Conservation (phyloP, 2,888 invertebrate genomes). For the Parnassius apollo region DNA sequence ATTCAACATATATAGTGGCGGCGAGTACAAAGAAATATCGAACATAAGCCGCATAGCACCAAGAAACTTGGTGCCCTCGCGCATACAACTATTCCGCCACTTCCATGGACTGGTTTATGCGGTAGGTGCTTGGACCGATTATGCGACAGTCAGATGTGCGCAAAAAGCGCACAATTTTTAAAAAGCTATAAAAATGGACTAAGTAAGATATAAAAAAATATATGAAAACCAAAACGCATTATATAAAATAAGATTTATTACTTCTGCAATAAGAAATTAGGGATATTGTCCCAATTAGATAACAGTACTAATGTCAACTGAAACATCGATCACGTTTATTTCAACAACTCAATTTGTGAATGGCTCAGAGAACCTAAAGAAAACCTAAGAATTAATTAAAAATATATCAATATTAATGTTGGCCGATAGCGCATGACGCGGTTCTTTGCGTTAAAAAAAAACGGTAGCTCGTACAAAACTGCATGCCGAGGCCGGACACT, state of each 20-base stretch:
- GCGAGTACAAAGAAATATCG: constrained; percentile 68
- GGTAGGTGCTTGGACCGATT: constrained; percentile 31
- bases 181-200: neutral
- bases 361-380: constrained; percentile 48
- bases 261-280: too few relatives aligned
- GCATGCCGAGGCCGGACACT: constrained; percentile 59
- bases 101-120: constrained; percentile 61
- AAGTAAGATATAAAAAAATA: neutral
- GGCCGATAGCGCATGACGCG: constrained; percentile 54
- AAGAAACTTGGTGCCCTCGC: constrained; percentile 58
- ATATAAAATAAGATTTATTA: too few relatives aligned
- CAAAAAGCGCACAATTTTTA: constrained; percentile 6
- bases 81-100: constrained; percentile 72
- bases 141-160: constrained; percentile 5
- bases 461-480: constrained; percentile 66
- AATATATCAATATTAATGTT: constrained; percentile 67
- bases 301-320: constrained; percentile 12
- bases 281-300: too few relatives aligned
- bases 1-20: constrained; percentile 52
- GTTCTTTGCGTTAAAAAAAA: constrained; percentile 58
- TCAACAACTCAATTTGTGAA: constrained; percentile 65
- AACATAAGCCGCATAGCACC: constrained; percentile 67
- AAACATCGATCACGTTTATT: constrained; percentile 47
- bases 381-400: constrained; percentile 57
- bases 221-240: neutral